These are phyloP conservation scores for Stylophora pistillata DNA, from an alignment of 64 coral and sea anemone species.

Conservation along the genomic window DNA sequence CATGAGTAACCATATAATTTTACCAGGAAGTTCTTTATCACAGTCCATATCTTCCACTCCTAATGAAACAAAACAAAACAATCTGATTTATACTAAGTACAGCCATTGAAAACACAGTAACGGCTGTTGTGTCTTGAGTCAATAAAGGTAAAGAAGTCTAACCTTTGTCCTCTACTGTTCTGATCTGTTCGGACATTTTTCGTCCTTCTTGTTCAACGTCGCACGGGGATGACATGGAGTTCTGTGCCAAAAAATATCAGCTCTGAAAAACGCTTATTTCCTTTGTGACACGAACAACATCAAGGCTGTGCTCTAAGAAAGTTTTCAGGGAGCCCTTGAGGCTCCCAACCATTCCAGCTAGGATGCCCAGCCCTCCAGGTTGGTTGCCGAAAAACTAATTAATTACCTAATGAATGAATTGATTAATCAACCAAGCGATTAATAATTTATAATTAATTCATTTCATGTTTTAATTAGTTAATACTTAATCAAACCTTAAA, in stretches of 20 bases:
- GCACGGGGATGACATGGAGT: neutral
- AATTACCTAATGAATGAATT: no score
- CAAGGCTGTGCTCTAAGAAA: neutral
- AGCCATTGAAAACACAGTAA: neutral
- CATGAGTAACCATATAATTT: neutral
- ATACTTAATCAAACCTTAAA: no score
- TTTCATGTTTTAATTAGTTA: no score
- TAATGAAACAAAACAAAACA: neutral
- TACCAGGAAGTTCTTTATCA: slow-evolving; percentile 6
- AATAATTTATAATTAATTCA: no score
- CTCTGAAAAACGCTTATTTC: neutral
- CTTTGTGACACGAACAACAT: neutral
- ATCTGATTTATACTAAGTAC: neutral
- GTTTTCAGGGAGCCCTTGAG: no score
- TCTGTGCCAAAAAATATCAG: neutral
- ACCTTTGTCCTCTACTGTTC: neutral
- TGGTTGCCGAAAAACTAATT: no score
- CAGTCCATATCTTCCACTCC: slow-evolving; percentile 48
- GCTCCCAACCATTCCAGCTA: no score
- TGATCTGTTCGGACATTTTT: neutral
- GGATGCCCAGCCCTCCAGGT: no score
- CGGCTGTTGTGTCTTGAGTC: neutral
- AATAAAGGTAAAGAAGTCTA: no score
- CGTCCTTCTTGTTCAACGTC: neutral
- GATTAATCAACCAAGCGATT: no score